Evolutionary conservation across 2,797 vertebrate species (phyloP).

Genomic region (Threskiornis aethiopicus): DNA sequence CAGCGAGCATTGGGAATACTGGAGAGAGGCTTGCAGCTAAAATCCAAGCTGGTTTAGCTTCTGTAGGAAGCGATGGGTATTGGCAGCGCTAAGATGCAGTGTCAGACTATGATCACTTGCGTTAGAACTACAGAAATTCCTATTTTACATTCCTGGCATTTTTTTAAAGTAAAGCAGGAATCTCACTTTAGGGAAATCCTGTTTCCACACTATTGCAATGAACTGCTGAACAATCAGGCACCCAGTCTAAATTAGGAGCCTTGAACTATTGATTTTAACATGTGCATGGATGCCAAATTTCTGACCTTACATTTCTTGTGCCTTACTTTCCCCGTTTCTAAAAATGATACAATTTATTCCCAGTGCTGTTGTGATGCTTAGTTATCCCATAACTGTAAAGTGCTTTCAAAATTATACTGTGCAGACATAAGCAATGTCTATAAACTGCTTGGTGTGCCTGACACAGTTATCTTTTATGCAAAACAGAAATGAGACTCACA

Average conservation of each 20-base stretch:
- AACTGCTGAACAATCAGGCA: not conserved
- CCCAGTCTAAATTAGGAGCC: not conserved
- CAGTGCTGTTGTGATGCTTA: not conserved
- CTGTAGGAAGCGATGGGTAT: not conserved
- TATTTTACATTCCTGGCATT: not conserved
- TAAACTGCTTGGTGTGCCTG: not conserved
- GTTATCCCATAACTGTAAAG: not conserved
- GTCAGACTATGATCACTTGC: not conserved
- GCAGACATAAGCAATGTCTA: not conserved
- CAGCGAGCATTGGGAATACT: not conserved
- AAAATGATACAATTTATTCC: not conserved
- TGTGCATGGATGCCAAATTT: not conserved
- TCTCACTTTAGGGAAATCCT: not conserved
- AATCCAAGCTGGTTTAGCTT: not conserved
- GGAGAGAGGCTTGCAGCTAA: not conserved
- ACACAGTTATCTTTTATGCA: not conserved
- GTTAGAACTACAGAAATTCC: not conserved
- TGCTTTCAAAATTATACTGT: not conserved
- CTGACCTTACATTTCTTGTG: not conserved
- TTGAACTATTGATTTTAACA: not conserved
- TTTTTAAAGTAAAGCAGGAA: not conserved
- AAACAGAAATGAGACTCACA: not conserved
- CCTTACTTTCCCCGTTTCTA: not conserved
- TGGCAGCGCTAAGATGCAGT: not conserved
- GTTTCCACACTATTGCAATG: not conserved